Base-by-base conservation (phyloP, 2,888 invertebrate genomes). In the Cremastinae sp. region DNA sequence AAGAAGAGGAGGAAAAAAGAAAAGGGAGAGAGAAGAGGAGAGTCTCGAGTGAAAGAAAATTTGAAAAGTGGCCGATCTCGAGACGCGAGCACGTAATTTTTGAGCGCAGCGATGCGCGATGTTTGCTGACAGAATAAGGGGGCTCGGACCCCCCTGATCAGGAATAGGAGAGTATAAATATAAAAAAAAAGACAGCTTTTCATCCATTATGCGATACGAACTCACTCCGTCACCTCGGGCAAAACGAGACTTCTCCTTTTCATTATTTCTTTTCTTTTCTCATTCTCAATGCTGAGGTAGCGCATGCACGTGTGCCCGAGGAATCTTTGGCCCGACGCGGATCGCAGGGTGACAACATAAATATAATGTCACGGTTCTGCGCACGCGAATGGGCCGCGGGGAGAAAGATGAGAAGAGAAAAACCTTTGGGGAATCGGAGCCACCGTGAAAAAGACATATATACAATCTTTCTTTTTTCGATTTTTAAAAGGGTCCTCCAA, bases 361-460 rank as follows among this genome's bases (percentile, higher is more conserved):
- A 89, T 89, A 89, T 87, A 87, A 88, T 88, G 88, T 89, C 86
- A 88, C 87, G 88, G 88, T 88, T 82, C 85, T 82, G 79, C 84
- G 88, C 85, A 81, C 84, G 83, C 85, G 87, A 88, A 89, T 87
- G 82, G 79, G 70, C 39, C 8, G 37, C 22, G 20, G 55, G 51
- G 51, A 10, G 39, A n/a, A n/a, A 9, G 35, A 9, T 7, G 37
- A 62, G 16, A 39, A 35, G 28, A 28, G 72, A 10, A 12, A 49
- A 53, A 58, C 61, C 28, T 28, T 58, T 39, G 61, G 49, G 53
- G 70, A 56, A 70, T 45, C 53, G 45, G 70, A 74, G 74, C 77
- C 66, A 70, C 68, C 66, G 71, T 74, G 78, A 78, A 78, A 74
- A 72, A 53, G 16, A 39, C 64, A 65, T 66, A 64, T 69, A 58